Conservation (phyloP, 2,113 vertebrate species). For the Porphyrio hochstetteri region DNA sequence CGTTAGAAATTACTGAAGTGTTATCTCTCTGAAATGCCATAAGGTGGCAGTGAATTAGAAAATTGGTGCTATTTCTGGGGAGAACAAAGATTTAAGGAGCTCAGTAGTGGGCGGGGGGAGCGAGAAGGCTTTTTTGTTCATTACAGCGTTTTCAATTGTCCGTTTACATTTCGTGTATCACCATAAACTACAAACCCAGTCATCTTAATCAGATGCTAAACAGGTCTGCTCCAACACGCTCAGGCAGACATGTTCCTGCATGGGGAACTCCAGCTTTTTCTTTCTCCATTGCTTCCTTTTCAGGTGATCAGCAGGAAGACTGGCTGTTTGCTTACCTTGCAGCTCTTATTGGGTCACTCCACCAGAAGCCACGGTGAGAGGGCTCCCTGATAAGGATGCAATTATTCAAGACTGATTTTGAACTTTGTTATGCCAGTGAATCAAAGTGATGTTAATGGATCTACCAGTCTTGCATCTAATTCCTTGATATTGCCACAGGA, state of each 20-base stretch:
- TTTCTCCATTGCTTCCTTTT: neutral
- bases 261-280: neutral
- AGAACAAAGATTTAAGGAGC: constrained; percentile 5
- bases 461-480: neutral
- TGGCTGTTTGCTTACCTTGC: neutral
- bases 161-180: neutral
- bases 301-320: neutral
- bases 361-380: neutral
- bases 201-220: neutral
- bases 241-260: neutral
- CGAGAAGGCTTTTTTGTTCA: neutral
- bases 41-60: constrained; percentile 63
- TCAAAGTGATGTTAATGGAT: neutral
- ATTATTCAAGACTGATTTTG: neutral
- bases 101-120: neutral
- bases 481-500: neutral
- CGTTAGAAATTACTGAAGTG: neutral
- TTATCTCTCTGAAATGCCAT: constrained; percentile 56
- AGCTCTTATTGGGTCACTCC: neutral
- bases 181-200: neutral
- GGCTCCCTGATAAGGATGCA: neutral
- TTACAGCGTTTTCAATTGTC: neutral
- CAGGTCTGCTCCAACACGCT: neutral
- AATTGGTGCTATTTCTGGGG: neutral
- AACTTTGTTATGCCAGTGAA: neutral